Base-by-base conservation (phyloP, 2,797 vertebrate genomes). In the Tokudaia tokunoshimensis region DNA sequence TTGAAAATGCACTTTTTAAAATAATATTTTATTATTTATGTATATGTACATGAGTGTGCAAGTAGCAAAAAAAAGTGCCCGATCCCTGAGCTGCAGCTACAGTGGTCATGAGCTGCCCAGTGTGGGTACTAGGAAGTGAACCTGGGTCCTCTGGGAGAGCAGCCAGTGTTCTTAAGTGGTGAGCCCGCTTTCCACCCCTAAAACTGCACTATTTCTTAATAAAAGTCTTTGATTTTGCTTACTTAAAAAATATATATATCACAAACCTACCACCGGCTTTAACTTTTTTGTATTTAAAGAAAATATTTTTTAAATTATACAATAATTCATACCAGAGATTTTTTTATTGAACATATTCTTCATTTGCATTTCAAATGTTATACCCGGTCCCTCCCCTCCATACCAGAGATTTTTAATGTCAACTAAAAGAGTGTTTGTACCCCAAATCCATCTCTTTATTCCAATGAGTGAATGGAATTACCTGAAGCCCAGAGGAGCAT, bases 401-500 rank as follows among this genome's bases (percentile, higher is more conserved):
- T 86, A 81, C 37, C 31, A 82, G 14, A 65, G 41, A 67, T 76
- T 95, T 81, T 96, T 93, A 95, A 80, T 79, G 65, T 92, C 95
- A 96, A 91, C 74, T 72, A 63, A 92, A 89, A 96, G 34, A 95
- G 70, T 86, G 84, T 57, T 47, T 74, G 90, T 70, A 78, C 11
- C 82, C 44, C 59, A 95, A 82, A 81, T 44, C 75, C 41, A 96
- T 59, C 91, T 89, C 92, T 65, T 89, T 83, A 91, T 92, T 96
- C 82, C 86, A 63, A 86, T 72, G 57, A 96, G 47, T 88, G 75
- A 96, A 91, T 94, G 82, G 29, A 97, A 95, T 44, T 95, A n/a
- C 94, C 76, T 91, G 52, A 81, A 74, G 82, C 47, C 83, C 44
- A 22, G 81, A 34, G 87, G 75, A 97, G 1, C 96, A 97, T 96